Percentiles rank a stretch among this genome's conserved stretches.
phyloP scores from a whole-genome alignment of 2,113 vertebrate species.

The Anoplopoma fimbria region DNA sequence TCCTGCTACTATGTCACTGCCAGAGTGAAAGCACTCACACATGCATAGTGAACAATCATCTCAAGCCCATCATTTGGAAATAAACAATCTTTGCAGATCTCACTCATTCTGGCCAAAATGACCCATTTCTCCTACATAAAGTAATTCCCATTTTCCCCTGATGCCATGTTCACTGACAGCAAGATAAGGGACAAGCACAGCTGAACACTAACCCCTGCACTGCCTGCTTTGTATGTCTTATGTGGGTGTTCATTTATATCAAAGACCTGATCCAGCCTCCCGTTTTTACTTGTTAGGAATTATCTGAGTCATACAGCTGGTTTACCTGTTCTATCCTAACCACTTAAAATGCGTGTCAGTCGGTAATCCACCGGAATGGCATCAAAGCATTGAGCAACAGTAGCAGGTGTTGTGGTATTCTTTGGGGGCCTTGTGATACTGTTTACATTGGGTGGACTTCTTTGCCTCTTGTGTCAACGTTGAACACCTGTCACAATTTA shows the following conservation, averaged over 20 bases:
- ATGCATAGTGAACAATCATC: neutral
- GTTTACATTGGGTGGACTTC: slow-evolving; percentile 46
- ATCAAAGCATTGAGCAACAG: slow-evolving; percentile 39
- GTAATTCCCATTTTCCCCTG: slow-evolving; percentile 51
- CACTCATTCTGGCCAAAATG: slow-evolving; percentile 54
- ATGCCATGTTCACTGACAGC: slow-evolving; percentile 24
- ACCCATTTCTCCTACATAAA: slow-evolving; percentile 82
- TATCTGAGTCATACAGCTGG: neutral
- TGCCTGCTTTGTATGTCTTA: neutral
- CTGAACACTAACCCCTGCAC: slow-evolving; percentile 31
- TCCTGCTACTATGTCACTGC: slow-evolving; percentile 15
- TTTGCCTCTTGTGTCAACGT: slow-evolving; percentile 38
- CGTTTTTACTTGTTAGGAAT: neutral
- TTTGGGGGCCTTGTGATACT: neutral
- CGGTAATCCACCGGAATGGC: neutral
- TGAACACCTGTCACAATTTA: slow-evolving; percentile 67
- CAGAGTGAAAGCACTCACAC: neutral
- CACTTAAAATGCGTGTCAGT: neutral
- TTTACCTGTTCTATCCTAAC: neutral
- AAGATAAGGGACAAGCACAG: slow-evolving; percentile 37
- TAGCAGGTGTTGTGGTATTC: slow-evolving; percentile 50
- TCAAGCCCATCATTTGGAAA: neutral
- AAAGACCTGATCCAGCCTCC: neutral
- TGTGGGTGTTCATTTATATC: neutral
- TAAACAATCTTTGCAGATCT: neutral